Base-by-base conservation (phyloP, 1,140 invertebrate genomes). In the Metopolophium dirhodum region DNA sequence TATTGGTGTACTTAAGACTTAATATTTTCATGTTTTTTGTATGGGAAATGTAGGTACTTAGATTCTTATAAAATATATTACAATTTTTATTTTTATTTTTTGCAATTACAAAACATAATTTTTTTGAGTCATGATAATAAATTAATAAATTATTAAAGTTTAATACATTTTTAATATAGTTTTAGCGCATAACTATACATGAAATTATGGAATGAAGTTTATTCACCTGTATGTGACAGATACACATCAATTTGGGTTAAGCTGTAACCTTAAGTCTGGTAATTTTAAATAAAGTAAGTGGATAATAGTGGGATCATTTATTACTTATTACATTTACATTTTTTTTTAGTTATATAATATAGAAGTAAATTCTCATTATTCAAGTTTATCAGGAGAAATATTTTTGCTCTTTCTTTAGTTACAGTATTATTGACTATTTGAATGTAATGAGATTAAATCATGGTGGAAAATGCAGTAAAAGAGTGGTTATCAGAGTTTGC, bases 401-500 rank as follows among this genome's bases (percentile, higher is more conserved):
- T 61, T 47, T 51, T 23, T 82, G 49, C 6, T 45, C n/a, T 51
- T 90, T 7, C 6, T 68, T 90, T 68, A 54, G 54, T 90, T n/a
- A 30, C 30, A 37, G 20, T 22, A n/a, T 57, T 30, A n/a, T n/a
- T 77, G n/a, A 35, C n/a, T 7, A 77, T 77, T n/a, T 30, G 45
- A 47, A 57, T 93, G 86, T 93, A 47, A 93, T 94, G 61, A 88
- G 35, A 94, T 94, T 26, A 85, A 94, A 94, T 87, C 94, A 98
- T 98, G 97, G 96, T 97, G 94, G 97, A 97, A 95, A 96, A 96
- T 94, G 95, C 97, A 94, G 96, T 98, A 94, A 96, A 96, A 94
- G 97, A 98, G 95, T 98, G 97, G 97, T 95, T 98, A 94, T 96
- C 96, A 94, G 97, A 98, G 94, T 98, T 97, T 95, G 96, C 96